Percentiles rank a stretch among this genome's conserved stretches.
Conservation (phyloP, 2,888 invertebrate species). For the Chaitophorus viminalis region DNA sequence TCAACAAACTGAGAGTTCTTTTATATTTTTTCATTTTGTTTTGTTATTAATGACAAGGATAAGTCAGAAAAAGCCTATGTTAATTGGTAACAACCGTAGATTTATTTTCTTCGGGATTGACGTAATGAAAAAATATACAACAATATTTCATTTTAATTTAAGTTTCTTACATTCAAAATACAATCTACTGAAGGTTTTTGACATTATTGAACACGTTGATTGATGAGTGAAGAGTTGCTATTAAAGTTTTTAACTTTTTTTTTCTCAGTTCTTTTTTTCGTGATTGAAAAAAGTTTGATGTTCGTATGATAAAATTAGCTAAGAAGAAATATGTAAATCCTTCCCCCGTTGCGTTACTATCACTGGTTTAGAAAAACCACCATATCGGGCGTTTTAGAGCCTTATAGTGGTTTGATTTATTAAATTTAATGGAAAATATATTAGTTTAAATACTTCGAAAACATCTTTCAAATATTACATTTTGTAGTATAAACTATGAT, state of each 20-base stretch:
- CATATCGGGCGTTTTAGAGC: no score
- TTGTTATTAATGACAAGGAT: background rate
- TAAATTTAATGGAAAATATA: no score
- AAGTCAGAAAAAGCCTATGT: background rate
- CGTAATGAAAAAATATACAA: background rate
- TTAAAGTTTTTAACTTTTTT: background rate
- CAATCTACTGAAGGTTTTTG: background rate
- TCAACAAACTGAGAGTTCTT: background rate
- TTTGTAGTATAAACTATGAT: no score
- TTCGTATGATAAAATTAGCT: background rate
- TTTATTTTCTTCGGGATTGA: background rate
- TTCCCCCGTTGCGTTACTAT: background rate
- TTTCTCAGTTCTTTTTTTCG: background rate
- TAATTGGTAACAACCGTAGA: background rate
- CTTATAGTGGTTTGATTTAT: no score
- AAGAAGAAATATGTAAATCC: background rate
- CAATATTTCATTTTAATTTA: background rate
- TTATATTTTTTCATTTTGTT: background rate
- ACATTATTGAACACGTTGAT: background rate
- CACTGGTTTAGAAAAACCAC: no score
- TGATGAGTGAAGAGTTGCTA: background rate
- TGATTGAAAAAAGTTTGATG: background rate
- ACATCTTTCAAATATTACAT: no score
- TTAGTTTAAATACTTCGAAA: no score
- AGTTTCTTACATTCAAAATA: background rate